These are phyloP conservation scores for Mohoua ochrocephala DNA, from an alignment of 2,113 vertebrate species.

Conservation along the genomic window DNA sequence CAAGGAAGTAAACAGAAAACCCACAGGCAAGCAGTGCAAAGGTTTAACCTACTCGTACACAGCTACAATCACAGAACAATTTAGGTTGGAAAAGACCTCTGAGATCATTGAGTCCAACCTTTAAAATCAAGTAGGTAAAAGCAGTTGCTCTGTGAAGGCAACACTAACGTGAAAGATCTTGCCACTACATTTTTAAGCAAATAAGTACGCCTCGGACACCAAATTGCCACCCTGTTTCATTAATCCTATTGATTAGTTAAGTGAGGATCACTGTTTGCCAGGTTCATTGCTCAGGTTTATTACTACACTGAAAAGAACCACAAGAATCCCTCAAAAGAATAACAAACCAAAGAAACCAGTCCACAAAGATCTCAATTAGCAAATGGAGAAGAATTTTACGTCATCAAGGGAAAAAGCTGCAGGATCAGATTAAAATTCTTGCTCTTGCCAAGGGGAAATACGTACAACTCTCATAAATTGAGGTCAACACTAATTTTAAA, in stretches of 20 bases:
- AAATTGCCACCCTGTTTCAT: neutral
- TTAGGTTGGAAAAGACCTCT: neutral
- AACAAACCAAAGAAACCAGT: neutral
- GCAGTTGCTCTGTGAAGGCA: neutral
- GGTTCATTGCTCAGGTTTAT: neutral
- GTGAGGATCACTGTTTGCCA: neutral
- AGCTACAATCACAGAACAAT: neutral
- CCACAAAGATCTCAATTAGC: neutral
- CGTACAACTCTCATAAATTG: neutral
- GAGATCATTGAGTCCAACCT: neutral
- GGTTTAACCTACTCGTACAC: neutral
- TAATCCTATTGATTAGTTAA: neutral
- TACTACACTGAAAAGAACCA: neutral
- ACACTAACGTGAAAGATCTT: neutral
- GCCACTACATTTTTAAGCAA: neutral
- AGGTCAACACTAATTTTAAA: neutral
- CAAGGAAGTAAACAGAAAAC: conserved; percentile 27
- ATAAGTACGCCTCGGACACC: neutral
- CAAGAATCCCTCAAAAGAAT: neutral
- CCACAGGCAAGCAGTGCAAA: neutral
- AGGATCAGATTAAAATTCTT: neutral
- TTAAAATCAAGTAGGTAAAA: neutral
- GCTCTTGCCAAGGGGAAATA: neutral
- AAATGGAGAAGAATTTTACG: neutral
- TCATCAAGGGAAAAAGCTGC: neutral